Evolutionary conservation across 1,140 invertebrate genomes (phyloP).

Genomic region (Drosophila santomea): DNA sequence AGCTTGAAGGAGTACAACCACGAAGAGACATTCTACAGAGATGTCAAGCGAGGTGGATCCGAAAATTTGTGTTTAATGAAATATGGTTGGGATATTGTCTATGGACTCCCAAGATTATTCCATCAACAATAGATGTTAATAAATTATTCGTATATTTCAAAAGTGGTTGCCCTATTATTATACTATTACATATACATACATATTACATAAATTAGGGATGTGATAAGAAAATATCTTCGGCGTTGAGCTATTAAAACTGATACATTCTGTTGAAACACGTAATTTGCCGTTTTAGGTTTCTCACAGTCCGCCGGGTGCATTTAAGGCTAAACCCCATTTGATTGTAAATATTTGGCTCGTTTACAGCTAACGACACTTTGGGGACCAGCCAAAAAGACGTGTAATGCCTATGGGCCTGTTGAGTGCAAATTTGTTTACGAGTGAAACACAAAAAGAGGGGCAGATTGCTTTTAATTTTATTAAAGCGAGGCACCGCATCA

Average conservation of each 20-base stretch:
- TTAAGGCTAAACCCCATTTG: constrained; percentile 62
- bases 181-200: no score
- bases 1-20: background rate
- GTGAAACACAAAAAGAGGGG: constrained; percentile 6
- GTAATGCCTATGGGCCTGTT: constrained; percentile 52
- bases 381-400: constrained; percentile 41
- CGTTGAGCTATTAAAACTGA: no score
- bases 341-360: constrained; percentile 68
- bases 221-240: no score
- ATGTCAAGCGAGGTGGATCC: background rate
- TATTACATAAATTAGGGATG: no score
- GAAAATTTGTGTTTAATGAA: constrained; percentile 8
- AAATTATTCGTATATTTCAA: constrained; percentile 7
- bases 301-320: constrained; percentile 48
- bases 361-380: constrained; percentile 57
- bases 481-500: background rate
- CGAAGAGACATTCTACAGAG: background rate
- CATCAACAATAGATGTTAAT: constrained; percentile 13
- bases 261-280: background rate
- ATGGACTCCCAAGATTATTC: background rate
- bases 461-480: constrained; percentile 23
- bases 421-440: constrained; percentile 46
- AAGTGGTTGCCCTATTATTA: no score
- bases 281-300: constrained; percentile 17
- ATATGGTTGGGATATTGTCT: background rate